These are phyloP conservation scores for Flabesymbios commensalis DNA, from an alignment of 2,888 invertebrate species.

Conservation along the genomic window DNA sequence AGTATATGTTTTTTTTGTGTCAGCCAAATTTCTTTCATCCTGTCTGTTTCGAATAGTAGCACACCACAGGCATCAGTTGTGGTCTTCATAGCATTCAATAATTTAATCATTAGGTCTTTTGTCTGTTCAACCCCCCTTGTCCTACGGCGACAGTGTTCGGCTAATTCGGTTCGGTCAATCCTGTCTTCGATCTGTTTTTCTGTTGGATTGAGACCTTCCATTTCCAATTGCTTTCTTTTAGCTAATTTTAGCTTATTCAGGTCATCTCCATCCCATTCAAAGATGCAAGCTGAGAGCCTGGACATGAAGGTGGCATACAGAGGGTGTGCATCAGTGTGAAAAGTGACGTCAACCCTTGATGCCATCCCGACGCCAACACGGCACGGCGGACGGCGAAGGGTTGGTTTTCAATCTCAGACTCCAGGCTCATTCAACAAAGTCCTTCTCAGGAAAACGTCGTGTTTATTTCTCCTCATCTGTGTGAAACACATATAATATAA, in stretches of 20 bases:
- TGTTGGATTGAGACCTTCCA: neutral
- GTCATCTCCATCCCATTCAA: slow-evolving; percentile 34
- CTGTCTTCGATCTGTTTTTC: slow-evolving; percentile 6
- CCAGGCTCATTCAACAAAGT: no score
- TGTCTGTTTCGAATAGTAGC: slow-evolving; percentile 27
- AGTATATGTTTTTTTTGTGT: slow-evolving; percentile 27
- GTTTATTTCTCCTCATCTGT: no score
- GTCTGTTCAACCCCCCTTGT: slow-evolving; percentile 33
- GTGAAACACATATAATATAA: no score
- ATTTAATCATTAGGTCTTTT: slow-evolving; percentile 13
- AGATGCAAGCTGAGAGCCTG: slow-evolving; percentile 32
- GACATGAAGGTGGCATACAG: slow-evolving; percentile 36
- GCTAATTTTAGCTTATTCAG: slow-evolving; percentile 28
- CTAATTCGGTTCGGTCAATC: slow-evolving; percentile 29
- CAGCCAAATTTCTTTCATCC: slow-evolving; percentile 27
- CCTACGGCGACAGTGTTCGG: slow-evolving; percentile 28
- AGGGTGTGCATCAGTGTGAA: slow-evolving; percentile 34
- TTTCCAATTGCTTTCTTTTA: slow-evolving; percentile 31
- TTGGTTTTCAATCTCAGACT: no score
- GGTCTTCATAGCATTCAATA: slow-evolving; percentile 5
- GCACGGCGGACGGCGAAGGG: no score
- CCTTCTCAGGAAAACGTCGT: no score
- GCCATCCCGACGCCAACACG: no score
- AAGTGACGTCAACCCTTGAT: no score
- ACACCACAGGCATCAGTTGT: slow-evolving; percentile 30